These are phyloP conservation scores for Drosophila cognata DNA, from an alignment of 2,888 invertebrate species.

Conservation along the genomic window DNA sequence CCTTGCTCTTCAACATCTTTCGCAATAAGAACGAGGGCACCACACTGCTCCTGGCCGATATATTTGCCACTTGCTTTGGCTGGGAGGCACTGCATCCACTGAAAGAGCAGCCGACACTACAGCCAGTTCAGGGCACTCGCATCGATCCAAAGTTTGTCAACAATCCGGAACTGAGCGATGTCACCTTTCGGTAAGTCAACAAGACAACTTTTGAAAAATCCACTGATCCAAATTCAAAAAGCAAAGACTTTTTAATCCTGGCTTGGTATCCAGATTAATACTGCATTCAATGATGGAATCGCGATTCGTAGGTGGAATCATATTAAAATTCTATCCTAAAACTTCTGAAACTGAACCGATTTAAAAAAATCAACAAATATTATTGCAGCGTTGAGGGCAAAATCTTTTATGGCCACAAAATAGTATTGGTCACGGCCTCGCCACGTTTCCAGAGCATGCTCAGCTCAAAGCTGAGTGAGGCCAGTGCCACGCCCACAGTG, in stretches of 20 bases:
- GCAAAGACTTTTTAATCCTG: neutral
- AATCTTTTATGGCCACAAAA: constrained; percentile 96
- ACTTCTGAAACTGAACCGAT: neutral
- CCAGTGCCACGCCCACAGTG: constrained; percentile 92
- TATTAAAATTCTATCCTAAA: neutral
- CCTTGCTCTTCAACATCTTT: constrained; percentile 95
- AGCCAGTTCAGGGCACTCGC: constrained; percentile 89
- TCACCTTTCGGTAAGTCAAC: constrained; percentile 89
- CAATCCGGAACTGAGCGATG: constrained; percentile 96
- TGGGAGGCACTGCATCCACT: constrained; percentile 93
- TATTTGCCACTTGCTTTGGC: constrained; percentile 95
- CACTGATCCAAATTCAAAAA: neutral
- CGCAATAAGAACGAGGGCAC: constrained; percentile 97
- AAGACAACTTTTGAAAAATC: neutral
- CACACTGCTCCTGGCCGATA: constrained; percentile 93
- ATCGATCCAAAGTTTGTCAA: constrained; percentile 97
- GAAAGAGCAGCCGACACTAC: constrained; percentile 87
- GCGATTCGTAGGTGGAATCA: neutral
- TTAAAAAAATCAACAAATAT: neutral
- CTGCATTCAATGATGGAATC: neutral
- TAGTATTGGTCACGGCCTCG: constrained; percentile 95
- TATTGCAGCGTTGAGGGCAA: constrained; percentile 92
- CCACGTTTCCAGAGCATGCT: constrained; percentile 94
- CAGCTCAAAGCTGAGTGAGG: constrained; percentile 90
- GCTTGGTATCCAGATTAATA: neutral